phyloP scores from a whole-genome alignment of 2,888 invertebrate species.

The Drosophila birchii region DNA sequence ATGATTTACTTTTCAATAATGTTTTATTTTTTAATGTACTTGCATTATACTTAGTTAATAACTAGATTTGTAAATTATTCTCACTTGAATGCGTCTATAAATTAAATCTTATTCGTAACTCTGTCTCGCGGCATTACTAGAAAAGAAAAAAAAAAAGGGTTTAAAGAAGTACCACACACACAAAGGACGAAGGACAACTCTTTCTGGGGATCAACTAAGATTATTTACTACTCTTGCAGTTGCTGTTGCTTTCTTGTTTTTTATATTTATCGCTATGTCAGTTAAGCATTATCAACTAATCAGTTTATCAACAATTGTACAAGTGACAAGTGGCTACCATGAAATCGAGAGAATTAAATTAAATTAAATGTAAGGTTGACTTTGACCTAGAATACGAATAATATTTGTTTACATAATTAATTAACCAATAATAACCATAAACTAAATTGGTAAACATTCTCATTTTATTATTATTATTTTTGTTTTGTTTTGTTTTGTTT shows the following conservation, averaged over 20 bases:
- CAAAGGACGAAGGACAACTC: slow-evolving; percentile 28
- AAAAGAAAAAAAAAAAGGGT: slow-evolving; percentile 51
- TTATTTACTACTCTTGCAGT: slow-evolving; percentile 40
- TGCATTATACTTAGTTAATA: slow-evolving; percentile 68
- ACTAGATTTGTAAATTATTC: slow-evolving; percentile 76
- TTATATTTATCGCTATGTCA: slow-evolving; percentile 23
- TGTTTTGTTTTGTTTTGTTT: not conserved
- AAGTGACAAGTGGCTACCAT: slow-evolving; percentile 70
- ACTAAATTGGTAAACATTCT: slow-evolving; percentile 12
- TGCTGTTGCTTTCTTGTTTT: slow-evolving; percentile 2
- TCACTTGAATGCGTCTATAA: slow-evolving; percentile 77
- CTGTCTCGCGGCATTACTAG: slow-evolving; percentile 73
- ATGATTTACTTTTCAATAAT: slow-evolving; percentile 53
- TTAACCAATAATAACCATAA: slow-evolving; percentile 31
- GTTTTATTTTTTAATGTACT: slow-evolving; percentile 70
- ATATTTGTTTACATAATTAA: slow-evolving; percentile 9
- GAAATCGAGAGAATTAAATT: slow-evolving; percentile 45
- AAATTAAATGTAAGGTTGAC: not conserved
- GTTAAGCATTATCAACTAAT: slow-evolving; percentile 38
- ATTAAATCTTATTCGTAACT: slow-evolving; percentile 73
- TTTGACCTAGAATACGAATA: slow-evolving; percentile 1
- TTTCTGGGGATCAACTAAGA: slow-evolving; percentile 48
- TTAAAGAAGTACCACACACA: slow-evolving; percentile 45
- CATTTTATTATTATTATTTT: not conserved
- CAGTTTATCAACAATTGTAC: slow-evolving; percentile 70